phyloP scores from a whole-genome alignment of 2,113 vertebrate species.

The Amphilophus citrinellus region DNA sequence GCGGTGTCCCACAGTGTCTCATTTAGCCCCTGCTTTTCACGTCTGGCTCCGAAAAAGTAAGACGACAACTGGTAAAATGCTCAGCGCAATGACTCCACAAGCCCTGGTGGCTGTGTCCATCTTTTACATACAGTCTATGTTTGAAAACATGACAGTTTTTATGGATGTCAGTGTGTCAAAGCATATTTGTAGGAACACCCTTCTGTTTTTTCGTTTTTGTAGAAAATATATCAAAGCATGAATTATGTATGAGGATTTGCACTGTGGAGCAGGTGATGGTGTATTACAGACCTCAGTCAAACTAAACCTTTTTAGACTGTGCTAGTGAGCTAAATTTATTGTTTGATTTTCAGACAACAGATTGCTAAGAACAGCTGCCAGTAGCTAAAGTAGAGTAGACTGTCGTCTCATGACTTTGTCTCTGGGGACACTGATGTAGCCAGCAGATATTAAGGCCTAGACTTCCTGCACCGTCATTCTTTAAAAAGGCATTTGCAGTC shows the following conservation, averaged over 20 bases:
- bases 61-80: neutral
- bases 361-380: neutral
- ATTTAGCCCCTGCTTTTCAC: neutral
- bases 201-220: neutral
- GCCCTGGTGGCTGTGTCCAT: neutral
- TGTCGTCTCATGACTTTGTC: neutral
- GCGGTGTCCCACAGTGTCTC: neutral
- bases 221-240: neutral
- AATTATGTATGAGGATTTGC: neutral
- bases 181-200: neutral
- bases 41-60: neutral
- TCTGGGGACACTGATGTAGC: conserved; percentile 3
- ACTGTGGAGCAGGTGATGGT: neutral
- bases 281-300: neutral
- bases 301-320: neutral
- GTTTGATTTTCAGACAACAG: neutral
- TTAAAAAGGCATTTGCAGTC: conserved; percentile 1
- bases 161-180: neutral
- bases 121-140: neutral
- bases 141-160: neutral
- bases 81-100: neutral
- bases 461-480: conserved; percentile 1
- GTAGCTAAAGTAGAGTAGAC: neutral
- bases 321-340: neutral
- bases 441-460: conserved; percentile 6